Evolutionary conservation across 2,113 vertebrate species (phyloP), one percentile per base, ranked within the genome.

Genomic region (Baryphthengus martii): DNA sequence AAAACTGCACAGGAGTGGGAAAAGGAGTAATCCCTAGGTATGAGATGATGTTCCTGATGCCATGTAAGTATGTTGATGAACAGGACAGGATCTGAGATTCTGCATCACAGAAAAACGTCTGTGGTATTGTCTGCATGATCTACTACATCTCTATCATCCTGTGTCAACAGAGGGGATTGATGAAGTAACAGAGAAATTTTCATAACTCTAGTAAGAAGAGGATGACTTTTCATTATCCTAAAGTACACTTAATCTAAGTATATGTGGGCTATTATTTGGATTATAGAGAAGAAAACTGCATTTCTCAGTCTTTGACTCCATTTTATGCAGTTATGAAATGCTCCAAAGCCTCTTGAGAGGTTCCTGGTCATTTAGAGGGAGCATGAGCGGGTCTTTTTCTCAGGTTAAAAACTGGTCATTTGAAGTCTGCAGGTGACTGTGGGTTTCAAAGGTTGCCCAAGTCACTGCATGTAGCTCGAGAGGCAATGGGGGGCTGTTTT

Each of bases 361-460:
- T 52, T 61, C 29, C 28, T 25, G 24, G 25, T 37, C 47, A 42
- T 55, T 49, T 61, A 68, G 13, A 39, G 11, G 25, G n/a, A 42
- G 28, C 1, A 4, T 14, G 28, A 56, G 12, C 3, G 1, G 17
- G 35, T 6, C 7, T 28, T 93, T 73, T n/a, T 52, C 37, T 78
- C 47, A 37, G 40, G 33, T 39, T 45, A 50, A 50, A 45, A 66
- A 45, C 31, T 82, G 12, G 0, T 53, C 13, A 11, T 72, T 73
- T 53, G 79, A 67, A 29, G 42, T 23, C 47, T 92, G 55, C 1
- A 4, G 13, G 14, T 58, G 45, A 9, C 23, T 17, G 4, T 4
- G 2, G 18, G 6, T 35, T 47, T 47, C 0, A 0, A 24, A 42
- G 12, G 13, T 50, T 66, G 31, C 42, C 44, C 58, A 31, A 11